Percentiles rank a stretch among this genome's conserved stretches.
Conservation (phyloP, 23 tunicate genomes). For the Trididemnum nubilum region DNA sequence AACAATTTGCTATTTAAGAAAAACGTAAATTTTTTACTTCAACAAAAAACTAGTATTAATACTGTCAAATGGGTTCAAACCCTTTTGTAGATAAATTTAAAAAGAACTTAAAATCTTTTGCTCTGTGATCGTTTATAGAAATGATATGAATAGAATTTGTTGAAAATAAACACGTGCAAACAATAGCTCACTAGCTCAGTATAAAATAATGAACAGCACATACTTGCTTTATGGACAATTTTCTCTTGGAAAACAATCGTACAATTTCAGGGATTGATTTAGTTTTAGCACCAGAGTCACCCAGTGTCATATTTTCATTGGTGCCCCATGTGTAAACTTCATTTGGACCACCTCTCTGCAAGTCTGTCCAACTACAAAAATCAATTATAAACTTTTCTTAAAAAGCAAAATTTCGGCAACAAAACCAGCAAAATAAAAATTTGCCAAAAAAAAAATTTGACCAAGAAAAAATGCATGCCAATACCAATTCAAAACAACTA, state of each 20-base stretch:
- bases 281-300: slow-evolving; percentile 54
- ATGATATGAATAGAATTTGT: no score
- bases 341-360: slow-evolving; percentile 50
- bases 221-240: slow-evolving; percentile 61
- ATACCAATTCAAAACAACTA: no score
- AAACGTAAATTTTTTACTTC: no score
- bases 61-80: no score
- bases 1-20: no score
- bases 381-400: background rate
- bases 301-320: slow-evolving; percentile 84
- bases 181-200: slow-evolving; percentile 44
- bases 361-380: slow-evolving; percentile 52
- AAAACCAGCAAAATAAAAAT: background rate
- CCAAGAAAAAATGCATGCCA: no score
- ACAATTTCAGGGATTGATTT: slow-evolving; percentile 67
- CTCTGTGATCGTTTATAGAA: no score
- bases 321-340: slow-evolving; percentile 89
- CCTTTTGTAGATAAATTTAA: no score
- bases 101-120: no score
- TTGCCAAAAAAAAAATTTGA: background rate
- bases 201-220: slow-evolving; percentile 21
- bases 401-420: slow-evolving; percentile 4
- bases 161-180: no score
- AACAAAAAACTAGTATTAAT: no score
- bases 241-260: slow-evolving; percentile 41